Conservation (phyloP, 2,888 invertebrate species). For the Polydrusus cervinus region DNA sequence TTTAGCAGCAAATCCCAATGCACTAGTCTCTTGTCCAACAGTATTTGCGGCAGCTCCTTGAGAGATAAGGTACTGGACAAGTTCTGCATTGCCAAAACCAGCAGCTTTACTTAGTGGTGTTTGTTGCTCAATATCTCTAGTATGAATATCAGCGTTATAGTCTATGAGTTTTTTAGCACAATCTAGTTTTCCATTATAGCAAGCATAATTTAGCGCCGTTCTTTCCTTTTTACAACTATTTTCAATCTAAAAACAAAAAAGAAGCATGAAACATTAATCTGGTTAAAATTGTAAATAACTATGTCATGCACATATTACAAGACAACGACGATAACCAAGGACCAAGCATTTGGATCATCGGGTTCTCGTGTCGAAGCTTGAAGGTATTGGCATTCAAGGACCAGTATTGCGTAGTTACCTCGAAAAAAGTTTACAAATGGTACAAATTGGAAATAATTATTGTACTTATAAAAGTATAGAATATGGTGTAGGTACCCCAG, state of each 20-base stretch:
- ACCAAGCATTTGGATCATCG: too few relatives aligned
- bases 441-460: too few relatives aligned
- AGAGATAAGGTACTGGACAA: neutral
- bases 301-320: too few relatives aligned
- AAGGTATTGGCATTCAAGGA: too few relatives aligned
- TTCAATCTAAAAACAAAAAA: constrained; percentile 1
- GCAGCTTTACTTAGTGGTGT: neutral
- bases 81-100: neutral
- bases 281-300: too few relatives aligned
- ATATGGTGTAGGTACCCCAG: too few relatives aligned
- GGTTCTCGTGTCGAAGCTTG: too few relatives aligned
- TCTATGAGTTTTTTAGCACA: constrained; percentile 8
- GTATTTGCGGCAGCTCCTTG: neutral
- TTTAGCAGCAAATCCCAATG: neutral
- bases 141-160: neutral
- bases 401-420: too few relatives aligned
- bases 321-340: too few relatives aligned
- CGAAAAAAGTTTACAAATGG: too few relatives aligned
- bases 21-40: neutral
- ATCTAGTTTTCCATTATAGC: neutral
- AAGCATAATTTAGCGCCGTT: constrained; percentile 5
- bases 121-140: neutral
- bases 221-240: neutral
- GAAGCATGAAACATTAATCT: neutral
- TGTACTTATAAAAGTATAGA: too few relatives aligned